Percentiles rank a stretch among this genome's conserved stretches.
These are phyloP conservation scores for Ancistrus triradiatus DNA, from an alignment of 2,113 vertebrate genomes.

Conservation along the genomic window DNA sequence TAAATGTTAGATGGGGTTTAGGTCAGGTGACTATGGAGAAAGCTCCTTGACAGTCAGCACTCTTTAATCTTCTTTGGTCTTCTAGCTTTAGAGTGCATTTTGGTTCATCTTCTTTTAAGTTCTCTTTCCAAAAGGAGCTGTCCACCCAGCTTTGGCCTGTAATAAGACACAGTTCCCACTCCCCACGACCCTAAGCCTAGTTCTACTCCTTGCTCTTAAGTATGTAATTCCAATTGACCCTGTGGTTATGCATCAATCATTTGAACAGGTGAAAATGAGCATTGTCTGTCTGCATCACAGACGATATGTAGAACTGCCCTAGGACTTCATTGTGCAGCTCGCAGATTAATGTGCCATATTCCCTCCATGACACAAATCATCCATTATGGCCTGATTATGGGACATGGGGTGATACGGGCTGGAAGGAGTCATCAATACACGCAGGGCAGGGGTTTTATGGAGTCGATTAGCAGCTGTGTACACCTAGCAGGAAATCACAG, in stretches of 20 bases:
- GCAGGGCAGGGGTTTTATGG: constrained; percentile 31
- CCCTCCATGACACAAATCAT: constrained; percentile 35
- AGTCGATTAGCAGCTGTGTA: constrained; percentile 37
- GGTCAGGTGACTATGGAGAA: no score
- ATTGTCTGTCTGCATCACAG: constrained; percentile 28
- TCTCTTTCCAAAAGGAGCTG: no score
- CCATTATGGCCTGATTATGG: constrained; percentile 45
- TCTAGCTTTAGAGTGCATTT: no score
- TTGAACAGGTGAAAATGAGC: constrained; percentile 30
- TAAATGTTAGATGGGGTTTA: no score
- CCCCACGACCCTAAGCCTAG: constrained; percentile 19
- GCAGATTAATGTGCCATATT: constrained; percentile 43
- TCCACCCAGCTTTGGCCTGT: no score
- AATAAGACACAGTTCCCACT: background rate
- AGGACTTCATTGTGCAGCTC: constrained; percentile 22
- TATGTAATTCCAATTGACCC: constrained; percentile 12
- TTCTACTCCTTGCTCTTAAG: constrained; percentile 47
- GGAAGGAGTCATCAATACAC: constrained; percentile 43
- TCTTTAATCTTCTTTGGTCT: no score
- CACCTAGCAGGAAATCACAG: constrained; percentile 14
- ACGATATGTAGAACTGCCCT: constrained; percentile 31
- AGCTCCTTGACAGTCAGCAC: no score
- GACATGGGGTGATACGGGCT: constrained; percentile 36
- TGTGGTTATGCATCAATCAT: constrained; percentile 19
- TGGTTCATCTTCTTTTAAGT: no score